Evolutionary conservation across 2,113 vertebrate genomes (phyloP).

Genomic region (Rhineura floridana): DNA sequence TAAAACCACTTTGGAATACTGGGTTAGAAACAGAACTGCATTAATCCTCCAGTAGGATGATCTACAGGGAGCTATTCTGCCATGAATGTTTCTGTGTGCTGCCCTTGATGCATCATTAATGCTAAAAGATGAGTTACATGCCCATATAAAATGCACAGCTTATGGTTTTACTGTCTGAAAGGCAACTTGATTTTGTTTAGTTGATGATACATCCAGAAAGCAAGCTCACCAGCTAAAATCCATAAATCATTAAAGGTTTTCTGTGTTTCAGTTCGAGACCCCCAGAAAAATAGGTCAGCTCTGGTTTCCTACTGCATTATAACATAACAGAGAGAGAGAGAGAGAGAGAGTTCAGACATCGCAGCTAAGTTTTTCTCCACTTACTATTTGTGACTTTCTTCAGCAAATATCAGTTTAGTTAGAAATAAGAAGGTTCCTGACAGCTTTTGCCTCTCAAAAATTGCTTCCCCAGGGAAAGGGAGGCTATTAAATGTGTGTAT

Average conservation of each 20-base stretch:
- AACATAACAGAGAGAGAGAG: background rate
- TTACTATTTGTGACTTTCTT: background rate
- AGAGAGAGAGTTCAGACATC: too few relatives aligned
- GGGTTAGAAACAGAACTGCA: slow-evolving; percentile 29
- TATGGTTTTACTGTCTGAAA: slow-evolving; percentile 30
- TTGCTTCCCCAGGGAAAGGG: background rate
- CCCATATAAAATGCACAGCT: slow-evolving; percentile 17
- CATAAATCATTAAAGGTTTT: slow-evolving; percentile 22
- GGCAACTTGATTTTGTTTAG: slow-evolving; percentile 23
- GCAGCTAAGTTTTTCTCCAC: background rate
- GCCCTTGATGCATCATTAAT: slow-evolving; percentile 35
- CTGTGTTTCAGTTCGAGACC: slow-evolving; percentile 10
- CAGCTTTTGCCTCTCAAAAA: background rate
- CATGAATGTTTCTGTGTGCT: background rate
- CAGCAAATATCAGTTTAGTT: background rate
- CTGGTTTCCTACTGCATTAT: background rate
- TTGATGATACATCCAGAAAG: slow-evolving; percentile 1
- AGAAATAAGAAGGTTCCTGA: background rate
- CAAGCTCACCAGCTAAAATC: slow-evolving; percentile 12
- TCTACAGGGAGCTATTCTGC: background rate
- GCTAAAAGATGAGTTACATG: slow-evolving; percentile 27
- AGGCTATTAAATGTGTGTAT: background rate
- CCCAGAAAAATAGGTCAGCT: background rate
- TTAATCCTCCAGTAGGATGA: slow-evolving; percentile 12
- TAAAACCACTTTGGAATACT: slow-evolving; percentile 24